These are phyloP conservation scores for Macrobrachium rosenbergii DNA, from an alignment of 1,140 invertebrate species.

Conservation along the genomic window DNA sequence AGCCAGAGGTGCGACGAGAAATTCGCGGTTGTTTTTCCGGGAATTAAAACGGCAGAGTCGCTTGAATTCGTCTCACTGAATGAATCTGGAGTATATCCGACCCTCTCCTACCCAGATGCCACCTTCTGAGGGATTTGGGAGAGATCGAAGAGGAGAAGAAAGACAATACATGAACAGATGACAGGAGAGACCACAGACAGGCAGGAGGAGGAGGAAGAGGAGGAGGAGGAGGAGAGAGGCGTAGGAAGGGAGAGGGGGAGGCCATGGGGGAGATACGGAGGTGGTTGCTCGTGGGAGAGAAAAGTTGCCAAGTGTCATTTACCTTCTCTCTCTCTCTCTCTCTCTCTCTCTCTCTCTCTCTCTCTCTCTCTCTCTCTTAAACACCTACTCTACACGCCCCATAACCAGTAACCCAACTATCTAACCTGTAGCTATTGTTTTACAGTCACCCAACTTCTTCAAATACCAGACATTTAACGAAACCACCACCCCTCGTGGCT, in stretches of 20 bases:
- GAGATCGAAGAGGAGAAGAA: not conserved
- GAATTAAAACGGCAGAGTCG: no score
- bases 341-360: conserved; percentile 32
- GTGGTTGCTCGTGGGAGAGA: not conserved
- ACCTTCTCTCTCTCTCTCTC: conserved; percentile 6
- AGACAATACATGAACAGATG: not conserved
- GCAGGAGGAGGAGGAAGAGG: not conserved
- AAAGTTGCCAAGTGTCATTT: not conserved
- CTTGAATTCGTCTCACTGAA: no score
- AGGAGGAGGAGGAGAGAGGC: not conserved
- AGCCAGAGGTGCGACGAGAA: no score
- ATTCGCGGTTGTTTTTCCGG: no score
- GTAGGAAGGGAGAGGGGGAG: not conserved
- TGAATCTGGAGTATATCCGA: no score
- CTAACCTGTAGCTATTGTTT: no score
- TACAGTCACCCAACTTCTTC: no score
- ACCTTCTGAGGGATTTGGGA: not conserved
- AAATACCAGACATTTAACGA: no score
- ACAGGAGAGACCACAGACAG: not conserved
- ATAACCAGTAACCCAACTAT: no score
- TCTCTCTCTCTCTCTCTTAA: not conserved
- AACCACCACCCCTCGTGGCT: no score
- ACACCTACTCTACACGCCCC: not conserved
- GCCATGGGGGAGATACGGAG: not conserved
- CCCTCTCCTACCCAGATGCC: no score